These are phyloP conservation scores for Forpus xanthops DNA, from an alignment of 2,797 vertebrate species.

Conservation along the genomic window DNA sequence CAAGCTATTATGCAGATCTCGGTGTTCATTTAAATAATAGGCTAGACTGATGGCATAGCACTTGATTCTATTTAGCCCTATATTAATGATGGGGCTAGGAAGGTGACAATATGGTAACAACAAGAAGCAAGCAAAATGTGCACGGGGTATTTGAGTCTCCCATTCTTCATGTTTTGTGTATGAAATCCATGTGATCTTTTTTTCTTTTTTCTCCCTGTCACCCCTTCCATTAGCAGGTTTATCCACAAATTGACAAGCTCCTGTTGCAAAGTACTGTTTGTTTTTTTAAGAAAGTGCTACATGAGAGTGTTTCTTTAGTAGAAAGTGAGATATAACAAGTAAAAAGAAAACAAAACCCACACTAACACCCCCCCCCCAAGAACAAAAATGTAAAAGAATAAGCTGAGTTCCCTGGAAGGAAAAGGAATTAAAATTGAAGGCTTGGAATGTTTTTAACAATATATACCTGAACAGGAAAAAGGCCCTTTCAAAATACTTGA, in stretches of 20 bases:
- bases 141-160: background rate
- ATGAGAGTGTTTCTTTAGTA: background rate
- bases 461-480: background rate
- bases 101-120: background rate
- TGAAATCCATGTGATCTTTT: background rate
- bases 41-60: background rate
- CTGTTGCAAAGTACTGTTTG: background rate
- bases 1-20: background rate
- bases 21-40: background rate
- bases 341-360: background rate
- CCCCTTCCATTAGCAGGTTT: background rate
- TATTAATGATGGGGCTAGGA: background rate
- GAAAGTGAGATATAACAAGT: background rate
- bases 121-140: background rate
- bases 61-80: background rate
- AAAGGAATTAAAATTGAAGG: background rate
- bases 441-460: background rate
- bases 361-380: fast-evolving
- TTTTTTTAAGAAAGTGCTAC: background rate
- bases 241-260: fast-evolving
- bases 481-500: background rate
- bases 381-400: background rate
- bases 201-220: background rate
- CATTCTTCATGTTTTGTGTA: background rate
- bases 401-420: background rate